A percentile compares a stretch with the other conserved stretches of the same genome.
Conservation (phyloP, 2,797 vertebrate species). For the Harpagifer antarcticus region DNA sequence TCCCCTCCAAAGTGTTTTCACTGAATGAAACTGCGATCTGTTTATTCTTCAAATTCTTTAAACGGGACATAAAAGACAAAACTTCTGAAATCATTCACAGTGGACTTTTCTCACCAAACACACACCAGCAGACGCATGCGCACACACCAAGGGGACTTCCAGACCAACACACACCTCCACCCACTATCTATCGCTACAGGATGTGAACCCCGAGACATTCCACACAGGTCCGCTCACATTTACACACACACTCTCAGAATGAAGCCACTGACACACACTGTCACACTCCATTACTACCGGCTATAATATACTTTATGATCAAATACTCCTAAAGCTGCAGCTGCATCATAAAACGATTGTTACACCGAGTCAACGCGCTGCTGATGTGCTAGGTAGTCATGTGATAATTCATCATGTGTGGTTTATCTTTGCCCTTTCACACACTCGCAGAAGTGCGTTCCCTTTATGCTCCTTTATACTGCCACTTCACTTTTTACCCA, state of each 20-base stretch:
- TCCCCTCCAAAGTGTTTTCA: slow-evolving; percentile 25
- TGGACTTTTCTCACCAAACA: slow-evolving; percentile 31
- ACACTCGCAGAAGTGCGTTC: neutral
- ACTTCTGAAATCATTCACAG: slow-evolving; percentile 47
- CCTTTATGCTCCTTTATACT: neutral
- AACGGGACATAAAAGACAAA: slow-evolving; percentile 59
- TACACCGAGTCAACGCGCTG: neutral
- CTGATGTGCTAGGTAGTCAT: slow-evolving; percentile 1
- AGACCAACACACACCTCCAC: slow-evolving; percentile 71
- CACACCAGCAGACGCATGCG: slow-evolving; percentile 37
- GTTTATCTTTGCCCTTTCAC: neutral
- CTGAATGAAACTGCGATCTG: slow-evolving; percentile 37
- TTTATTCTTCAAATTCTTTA: slow-evolving; percentile 54
- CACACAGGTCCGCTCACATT: slow-evolving; percentile 56
- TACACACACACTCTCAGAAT: slow-evolving; percentile 35
- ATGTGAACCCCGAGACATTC: slow-evolving; percentile 63
- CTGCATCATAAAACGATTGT: neutral
- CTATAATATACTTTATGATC: neutral
- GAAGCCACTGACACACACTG: slow-evolving; percentile 9
- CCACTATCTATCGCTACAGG: slow-evolving; percentile 59
- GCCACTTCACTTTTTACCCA: neutral
- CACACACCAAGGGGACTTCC: slow-evolving; percentile 74
- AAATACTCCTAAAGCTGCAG: neutral
- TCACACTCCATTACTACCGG: neutral
- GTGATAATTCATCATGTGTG: slow-evolving; percentile 3